These are phyloP conservation scores for Lamellibrachia luymesi DNA, from an alignment of 1,140 invertebrate genomes.

Conservation along the genomic window DNA sequence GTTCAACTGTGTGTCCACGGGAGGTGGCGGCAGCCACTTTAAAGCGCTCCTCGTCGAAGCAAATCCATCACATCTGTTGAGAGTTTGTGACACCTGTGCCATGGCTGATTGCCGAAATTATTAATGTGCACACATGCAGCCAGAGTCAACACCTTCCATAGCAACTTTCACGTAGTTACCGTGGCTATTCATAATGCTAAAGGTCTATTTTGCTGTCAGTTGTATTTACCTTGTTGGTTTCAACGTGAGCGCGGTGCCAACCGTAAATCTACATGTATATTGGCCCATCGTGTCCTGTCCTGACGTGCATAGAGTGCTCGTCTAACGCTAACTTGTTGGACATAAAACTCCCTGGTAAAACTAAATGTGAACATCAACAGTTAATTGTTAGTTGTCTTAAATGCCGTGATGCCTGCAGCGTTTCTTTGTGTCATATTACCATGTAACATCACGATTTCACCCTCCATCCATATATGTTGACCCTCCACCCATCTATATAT, in stretches of 20 bases:
- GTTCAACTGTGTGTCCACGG: neutral
- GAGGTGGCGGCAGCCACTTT: neutral
- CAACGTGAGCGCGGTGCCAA: neutral
- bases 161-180: neutral
- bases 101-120: neutral
- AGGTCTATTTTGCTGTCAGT: neutral
- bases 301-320: neutral
- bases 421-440: too few relatives aligned
- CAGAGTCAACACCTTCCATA: neutral
- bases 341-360: neutral
- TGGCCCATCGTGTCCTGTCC: neutral
- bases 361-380: too few relatives aligned
- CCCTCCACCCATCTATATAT: too few relatives aligned
- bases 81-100: neutral
- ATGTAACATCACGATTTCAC: too few relatives aligned
- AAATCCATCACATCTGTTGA: neutral
- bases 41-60: neutral
- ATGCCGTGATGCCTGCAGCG: too few relatives aligned
- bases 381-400: too few relatives aligned
- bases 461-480: too few relatives aligned
- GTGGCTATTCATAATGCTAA: neutral
- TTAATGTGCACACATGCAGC: neutral
- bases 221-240: constrained; percentile 6
- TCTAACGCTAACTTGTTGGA: neutral
- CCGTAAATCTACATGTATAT: neutral